Evolutionary conservation across 2,888 invertebrate genomes (phyloP).

Genomic region (Bombylius discolor): DNA sequence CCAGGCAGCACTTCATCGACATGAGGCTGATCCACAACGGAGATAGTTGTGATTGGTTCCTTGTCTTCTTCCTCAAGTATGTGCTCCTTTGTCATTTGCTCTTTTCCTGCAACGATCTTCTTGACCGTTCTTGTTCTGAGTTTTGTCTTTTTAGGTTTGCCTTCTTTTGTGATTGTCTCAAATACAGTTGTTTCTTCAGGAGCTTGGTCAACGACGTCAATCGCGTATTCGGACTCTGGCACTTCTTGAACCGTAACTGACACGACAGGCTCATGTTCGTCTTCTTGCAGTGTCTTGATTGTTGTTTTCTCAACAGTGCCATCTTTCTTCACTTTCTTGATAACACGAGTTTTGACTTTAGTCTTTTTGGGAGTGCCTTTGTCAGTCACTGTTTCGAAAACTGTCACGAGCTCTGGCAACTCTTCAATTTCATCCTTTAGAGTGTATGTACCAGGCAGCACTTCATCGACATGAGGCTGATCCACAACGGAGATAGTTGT

Average conservation of each 20-base stretch:
- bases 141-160: slow-evolving; percentile 22
- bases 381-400: too few species aligned
- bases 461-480: too few species aligned
- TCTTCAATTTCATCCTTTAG: too few species aligned
- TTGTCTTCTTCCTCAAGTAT: slow-evolving; percentile 32
- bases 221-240: slow-evolving; percentile 15
- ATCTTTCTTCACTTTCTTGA: too few species aligned
- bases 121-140: slow-evolving; percentile 23
- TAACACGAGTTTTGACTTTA: too few species aligned
- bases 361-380: too few species aligned
- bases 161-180: slow-evolving; percentile 22
- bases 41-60: slow-evolving; percentile 24
- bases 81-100: slow-evolving; percentile 35
- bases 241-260: slow-evolving; percentile 20
- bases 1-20: slow-evolving; percentile 18
- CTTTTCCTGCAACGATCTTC: slow-evolving; percentile 22
- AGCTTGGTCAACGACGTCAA: slow-evolving; percentile 20
- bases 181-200: slow-evolving; percentile 21
- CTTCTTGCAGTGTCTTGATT: too few species aligned
- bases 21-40: slow-evolving; percentile 19
- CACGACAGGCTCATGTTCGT: slow-evolving; percentile 20
- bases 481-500: too few species aligned
- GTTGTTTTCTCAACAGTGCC: too few species aligned
- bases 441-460: too few species aligned
- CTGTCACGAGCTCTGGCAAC: too few species aligned